Evolutionary conservation across 2,888 invertebrate species (phyloP), one percentile per base, ranked within the genome.

Genomic region (Zhuqinia jingwanae): DNA sequence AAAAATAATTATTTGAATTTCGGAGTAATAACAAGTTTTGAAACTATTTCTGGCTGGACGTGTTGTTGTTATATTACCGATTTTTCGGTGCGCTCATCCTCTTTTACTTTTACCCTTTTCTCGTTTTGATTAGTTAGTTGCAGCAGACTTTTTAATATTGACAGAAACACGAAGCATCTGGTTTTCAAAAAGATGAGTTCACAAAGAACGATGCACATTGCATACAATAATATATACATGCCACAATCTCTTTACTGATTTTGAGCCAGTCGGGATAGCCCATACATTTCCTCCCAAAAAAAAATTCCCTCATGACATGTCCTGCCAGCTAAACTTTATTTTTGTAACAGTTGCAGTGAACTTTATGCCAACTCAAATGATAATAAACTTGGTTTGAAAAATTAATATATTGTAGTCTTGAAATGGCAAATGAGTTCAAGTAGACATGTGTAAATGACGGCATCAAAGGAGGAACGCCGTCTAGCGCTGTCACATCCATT

Each of bases 401-500:
- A 25, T 60, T 60, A 11, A 22, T 60, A 60, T 36, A 30, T 50
- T 63, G 17, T 63, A 36, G 36, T n/a, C 27, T 8, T 36, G 10
- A 30, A 17, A 17, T 63, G 58, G 22, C 25, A 63, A 63, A 63
- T 27, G 17, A 63, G 30, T 63, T 63, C 63, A 36, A 25, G 5
- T 36, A 36, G 36, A 65, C 65, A 65, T 50, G 73, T 50, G 45
- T 50, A 82, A 73, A 73, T 82, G 82, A 75, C 73, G 73, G 10
- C 45, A 58, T 73, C 82, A 82, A 82, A 82, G 65, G 25, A 42
- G 11, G 25, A 73, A 73, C 42, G 75, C 82, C 82, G 82, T 75
- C 82, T 82, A 15, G 42, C 13, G 60, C 82, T 82, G 82, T 82
- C 82, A 82, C 75, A 82, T 82, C 82, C 27, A 58, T 82, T 42